Conservation (phyloP, 2,797 vertebrate species). For the Etheostoma perlongum region DNA sequence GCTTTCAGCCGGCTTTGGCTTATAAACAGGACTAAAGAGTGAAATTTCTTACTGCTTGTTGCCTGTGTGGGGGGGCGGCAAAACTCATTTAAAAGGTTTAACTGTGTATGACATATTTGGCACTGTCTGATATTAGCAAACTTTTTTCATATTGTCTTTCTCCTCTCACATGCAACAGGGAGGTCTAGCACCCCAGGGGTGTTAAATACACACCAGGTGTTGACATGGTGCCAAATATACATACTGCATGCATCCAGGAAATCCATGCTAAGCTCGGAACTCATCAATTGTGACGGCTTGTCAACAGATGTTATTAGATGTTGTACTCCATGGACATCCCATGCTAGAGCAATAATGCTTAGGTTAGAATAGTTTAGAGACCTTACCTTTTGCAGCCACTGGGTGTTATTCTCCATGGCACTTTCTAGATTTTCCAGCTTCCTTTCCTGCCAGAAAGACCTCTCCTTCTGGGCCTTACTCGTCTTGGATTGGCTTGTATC, state of each 20-base stretch:
- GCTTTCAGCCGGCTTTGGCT: constrained; percentile 18
- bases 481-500: constrained; percentile 46
- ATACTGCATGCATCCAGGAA: constrained; percentile 64
- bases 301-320: constrained; percentile 47
- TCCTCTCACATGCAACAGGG: constrained; percentile 65
- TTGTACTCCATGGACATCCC: background rate
- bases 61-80: background rate
- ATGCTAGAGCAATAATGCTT: background rate
- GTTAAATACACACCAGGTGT: constrained; percentile 65
- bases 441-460: constrained; percentile 81
- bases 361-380: background rate
- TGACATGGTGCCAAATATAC: constrained; percentile 56
- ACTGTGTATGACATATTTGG: constrained; percentile 59
- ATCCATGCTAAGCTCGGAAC: constrained; percentile 55
- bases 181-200: constrained; percentile 63
- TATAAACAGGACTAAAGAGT: constrained; percentile 28
- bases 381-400: constrained; percentile 89
- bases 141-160: constrained; percentile 55
- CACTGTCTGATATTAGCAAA: constrained; percentile 44
- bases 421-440: constrained; percentile 86
- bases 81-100: constrained; percentile 46
- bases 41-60: constrained; percentile 28
- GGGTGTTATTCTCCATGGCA: constrained; percentile 88
- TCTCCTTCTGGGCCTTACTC: constrained; percentile 55
- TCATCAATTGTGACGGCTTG: constrained; percentile 60